Evolutionary conservation across 1,140 invertebrate species (phyloP).

Genomic region (Charaxes varanes): DNA sequence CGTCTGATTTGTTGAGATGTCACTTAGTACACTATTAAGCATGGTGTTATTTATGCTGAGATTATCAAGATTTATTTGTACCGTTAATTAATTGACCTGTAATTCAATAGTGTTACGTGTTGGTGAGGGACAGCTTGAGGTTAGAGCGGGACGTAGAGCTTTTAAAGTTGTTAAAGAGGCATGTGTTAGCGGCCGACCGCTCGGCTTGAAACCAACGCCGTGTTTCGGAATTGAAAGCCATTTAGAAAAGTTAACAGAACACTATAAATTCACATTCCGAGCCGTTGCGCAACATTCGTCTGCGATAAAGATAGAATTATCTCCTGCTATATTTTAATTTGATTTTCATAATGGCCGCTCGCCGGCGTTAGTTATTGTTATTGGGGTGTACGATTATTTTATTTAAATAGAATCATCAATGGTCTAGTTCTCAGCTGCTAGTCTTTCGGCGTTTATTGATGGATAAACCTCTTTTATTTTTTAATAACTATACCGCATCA

Average conservation of each 20-base stretch:
- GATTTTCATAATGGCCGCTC: conserved; percentile 13
- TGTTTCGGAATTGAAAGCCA: conserved; percentile 49
- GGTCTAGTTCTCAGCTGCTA: neutral
- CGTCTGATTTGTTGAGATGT: neutral
- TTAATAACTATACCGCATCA: too few species aligned
- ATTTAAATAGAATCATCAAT: neutral
- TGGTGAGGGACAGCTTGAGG: conserved; percentile 15
- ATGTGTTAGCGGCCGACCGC: conserved; percentile 20
- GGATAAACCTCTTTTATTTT: too few species aligned
- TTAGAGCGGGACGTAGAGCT: conserved; percentile 15
- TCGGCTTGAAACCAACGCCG: conserved; percentile 21
- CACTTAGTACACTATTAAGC: too few species aligned
- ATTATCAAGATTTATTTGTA: conserved; percentile 16
- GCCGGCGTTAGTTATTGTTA: conserved; percentile 6
- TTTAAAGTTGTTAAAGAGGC: conserved; percentile 17
- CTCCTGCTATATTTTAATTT: conserved; percentile 23
- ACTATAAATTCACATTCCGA: conserved; percentile 59
- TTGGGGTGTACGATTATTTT: neutral
- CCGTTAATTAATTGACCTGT: conserved; percentile 28
- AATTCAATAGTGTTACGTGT: conserved; percentile 18
- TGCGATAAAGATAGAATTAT: conserved; percentile 36
- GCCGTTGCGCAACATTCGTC: conserved; percentile 42
- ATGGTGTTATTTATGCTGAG: neutral
- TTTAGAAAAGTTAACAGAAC: conserved; percentile 54
- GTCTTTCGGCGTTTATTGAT: too few species aligned